Base-by-base conservation (phyloP, 1,140 invertebrate species). In the Penaeus chinensis region DNA sequence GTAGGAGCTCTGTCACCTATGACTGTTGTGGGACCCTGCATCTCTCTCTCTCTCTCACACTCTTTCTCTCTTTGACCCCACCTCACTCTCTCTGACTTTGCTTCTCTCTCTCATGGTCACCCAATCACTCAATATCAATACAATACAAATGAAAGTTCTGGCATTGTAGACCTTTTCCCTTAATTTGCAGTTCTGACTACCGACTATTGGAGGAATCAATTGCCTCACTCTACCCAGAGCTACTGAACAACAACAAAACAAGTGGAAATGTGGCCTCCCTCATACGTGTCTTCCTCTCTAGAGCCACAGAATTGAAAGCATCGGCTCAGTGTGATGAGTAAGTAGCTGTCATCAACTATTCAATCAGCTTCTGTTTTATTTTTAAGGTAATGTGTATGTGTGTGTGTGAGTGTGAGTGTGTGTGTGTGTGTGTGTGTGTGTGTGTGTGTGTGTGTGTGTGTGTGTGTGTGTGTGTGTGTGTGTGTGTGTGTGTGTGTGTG, bases 191-290 rank as follows among this genome's bases (percentile, higher is more conserved):
- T 90, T 94, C 96, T 90, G 96, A 96, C 91, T 95, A 96, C 90
- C 92, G 96, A n/a, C 93, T 95, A 71, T 93, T 99, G 74, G 97
- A 98, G 91, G 95, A 96, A 60, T 94, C 94, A 74, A 93, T 96
- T 20, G 96, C 96, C 90, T 92, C 94, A 1, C 93, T 96, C 1
- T 95, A 96, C 71, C 95, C 96, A 91, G 94, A 95, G 4, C 93
- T 97, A 61, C 91, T 96, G 13, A 92, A 92, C 27, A 98, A 98
- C 91, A 98, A 98, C 93, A 93, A 94, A 66, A 94, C 94, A 77
- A 97, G 97, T 13, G 96, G 96, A 37, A 99, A 99, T 92, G 95
- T 99, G 90, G 95, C 96, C 37, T 95, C 96, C 3, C 92, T 99
- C 16, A 95, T 99, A 47, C 94, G 96, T 88, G 96, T 98, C 20